A percentile compares a stretch with the other conserved stretches of the same genome.
Evolutionary conservation across 1,140 invertebrate genomes (phyloP).

Genomic region (Psix sp.): DNA sequence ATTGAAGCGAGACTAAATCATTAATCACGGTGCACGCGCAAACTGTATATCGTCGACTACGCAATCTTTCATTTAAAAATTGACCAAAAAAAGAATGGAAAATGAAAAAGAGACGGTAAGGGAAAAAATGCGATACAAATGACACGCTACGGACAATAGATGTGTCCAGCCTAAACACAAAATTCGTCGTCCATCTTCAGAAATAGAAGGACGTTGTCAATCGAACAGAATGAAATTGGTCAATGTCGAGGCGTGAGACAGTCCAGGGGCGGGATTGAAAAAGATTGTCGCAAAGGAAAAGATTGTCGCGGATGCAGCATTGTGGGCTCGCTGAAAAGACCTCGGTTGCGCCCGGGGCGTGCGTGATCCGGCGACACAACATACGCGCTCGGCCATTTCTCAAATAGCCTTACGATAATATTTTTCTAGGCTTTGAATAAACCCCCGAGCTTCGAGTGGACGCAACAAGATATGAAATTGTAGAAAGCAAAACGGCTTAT

Average conservation of each 20-base stretch:
- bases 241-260: conserved; percentile 64
- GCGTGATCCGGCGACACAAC: conserved; percentile 5
- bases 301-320: conserved; percentile 38
- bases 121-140: conserved; percentile 23
- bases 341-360: conserved; percentile 18
- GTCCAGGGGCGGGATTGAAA: conserved; percentile 51
- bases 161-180: conserved; percentile 43
- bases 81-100: conserved; percentile 8
- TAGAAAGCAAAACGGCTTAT: conserved; percentile 40
- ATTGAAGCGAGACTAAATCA: too few relatives aligned
- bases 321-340: conserved; percentile 40
- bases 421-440: conserved; percentile 51
- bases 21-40: too few relatives aligned
- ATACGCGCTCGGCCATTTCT: conserved; percentile 13
- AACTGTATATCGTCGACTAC: neutral
- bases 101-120: conserved; percentile 1
- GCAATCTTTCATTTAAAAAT: neutral
- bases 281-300: conserved; percentile 44
- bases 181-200: conserved; percentile 46
- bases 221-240: conserved; percentile 60
- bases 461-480: conserved; percentile 3
- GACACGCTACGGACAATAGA: conserved; percentile 31
- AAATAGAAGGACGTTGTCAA: conserved; percentile 62
- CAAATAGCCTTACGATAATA: conserved; percentile 58
- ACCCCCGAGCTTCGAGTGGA: conserved; percentile 5